Conservation (phyloP, 2,888 invertebrate genomes). For the Ectropis crepuscularia region DNA sequence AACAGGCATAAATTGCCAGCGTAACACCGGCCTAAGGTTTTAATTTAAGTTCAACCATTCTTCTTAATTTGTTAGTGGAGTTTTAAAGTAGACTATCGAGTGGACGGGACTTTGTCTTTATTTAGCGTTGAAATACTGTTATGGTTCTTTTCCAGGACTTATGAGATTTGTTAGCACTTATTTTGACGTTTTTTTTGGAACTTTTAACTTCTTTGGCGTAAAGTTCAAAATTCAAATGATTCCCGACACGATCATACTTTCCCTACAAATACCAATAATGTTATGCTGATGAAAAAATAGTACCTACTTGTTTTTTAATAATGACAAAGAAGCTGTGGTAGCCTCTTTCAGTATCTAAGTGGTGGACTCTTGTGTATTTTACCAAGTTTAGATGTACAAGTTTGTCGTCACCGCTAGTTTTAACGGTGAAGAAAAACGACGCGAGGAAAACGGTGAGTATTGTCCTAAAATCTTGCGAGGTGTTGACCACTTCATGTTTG, state of each 20-base stretch:
- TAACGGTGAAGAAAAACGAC: too few relatives aligned
- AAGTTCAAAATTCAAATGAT: not conserved
- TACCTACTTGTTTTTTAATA: too few relatives aligned
- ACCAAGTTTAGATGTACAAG: too few relatives aligned
- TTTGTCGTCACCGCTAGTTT: too few relatives aligned
- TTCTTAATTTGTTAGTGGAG: conserved; percentile 79
- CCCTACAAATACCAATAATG: not conserved
- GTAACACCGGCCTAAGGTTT: conserved; percentile 66
- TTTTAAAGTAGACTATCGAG: conserved; percentile 54
- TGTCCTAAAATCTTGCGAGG: too few relatives aligned
- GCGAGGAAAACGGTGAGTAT: too few relatives aligned
- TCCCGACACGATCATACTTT: not conserved
- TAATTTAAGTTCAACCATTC: conserved; percentile 81
- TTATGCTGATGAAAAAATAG: not conserved
- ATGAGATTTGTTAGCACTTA: conserved; percentile 36
- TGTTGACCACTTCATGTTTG: too few relatives aligned
- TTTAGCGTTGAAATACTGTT: conserved; percentile 42
- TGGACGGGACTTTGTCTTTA: conserved; percentile 43
- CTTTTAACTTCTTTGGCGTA: not conserved
- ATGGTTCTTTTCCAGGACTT: conserved; percentile 33
- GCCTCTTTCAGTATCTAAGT: too few relatives aligned
- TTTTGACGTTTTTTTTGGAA: not conserved
- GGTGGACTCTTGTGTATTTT: too few relatives aligned
- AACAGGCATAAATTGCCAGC: conserved; percentile 73
- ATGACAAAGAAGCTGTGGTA: too few relatives aligned